Evolutionary conservation across 1,140 invertebrate genomes (phyloP), one percentile per base, ranked within the genome.

Genomic region (Epicauta chinensis): DNA sequence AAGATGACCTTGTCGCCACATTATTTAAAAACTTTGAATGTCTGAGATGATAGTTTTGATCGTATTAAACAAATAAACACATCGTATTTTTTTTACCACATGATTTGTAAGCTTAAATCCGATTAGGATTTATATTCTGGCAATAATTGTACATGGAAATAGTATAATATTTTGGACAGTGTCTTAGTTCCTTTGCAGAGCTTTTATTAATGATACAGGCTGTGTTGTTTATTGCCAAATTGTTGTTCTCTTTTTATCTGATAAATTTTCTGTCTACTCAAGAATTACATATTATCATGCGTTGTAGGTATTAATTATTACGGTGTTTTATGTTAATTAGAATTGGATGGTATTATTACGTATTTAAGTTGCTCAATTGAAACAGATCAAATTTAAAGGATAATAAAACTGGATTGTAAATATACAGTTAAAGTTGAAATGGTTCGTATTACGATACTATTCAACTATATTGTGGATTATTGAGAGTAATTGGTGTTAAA

Each of bases 401-500:
- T 37, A 7, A 38, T 47, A 47, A 47, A 47, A 37, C 45, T 34
- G 36, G 45, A 37, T 37, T 38, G 38, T 47, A 47, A 47, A 47
- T 47, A 47, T 37, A 47, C 45, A 47, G 36, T 37, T 47, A 47
- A 47, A 47, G 36, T 34, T 34, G 45, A 47, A 37, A 47, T 23
- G 23, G 23, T 23, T 23, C 4, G 23, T 23, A 23, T 23, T 23
- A 23, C 23, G 23, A 23, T 23, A 23, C 23, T 23, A 47, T 47
- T 47, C 45, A 37, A 38, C 45, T 38, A 34, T 47, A 47, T 37
- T 47, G 45, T 47, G 36, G 23, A 23, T 29, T 37, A 47, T 29
- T 34, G 36, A 34, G 35, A 47, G 45, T 47, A 47, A 47, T 47
- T 47, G 45, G 45, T 38, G 34, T 47, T 47, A 47, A 47, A 47